Evolutionary conservation across 2,113 vertebrate species (phyloP).

Genomic region (Vidua chalybeata): DNA sequence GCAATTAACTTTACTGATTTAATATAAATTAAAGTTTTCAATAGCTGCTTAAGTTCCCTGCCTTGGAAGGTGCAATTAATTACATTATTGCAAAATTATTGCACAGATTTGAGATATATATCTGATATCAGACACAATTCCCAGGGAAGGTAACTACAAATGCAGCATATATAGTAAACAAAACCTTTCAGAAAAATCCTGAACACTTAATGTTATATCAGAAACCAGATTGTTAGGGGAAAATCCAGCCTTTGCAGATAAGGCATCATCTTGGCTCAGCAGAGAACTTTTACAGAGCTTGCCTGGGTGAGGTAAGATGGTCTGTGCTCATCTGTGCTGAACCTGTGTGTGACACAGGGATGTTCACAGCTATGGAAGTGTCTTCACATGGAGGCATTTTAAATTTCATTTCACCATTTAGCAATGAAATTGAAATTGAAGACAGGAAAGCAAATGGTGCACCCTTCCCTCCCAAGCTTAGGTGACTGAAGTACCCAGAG

Average conservation of each 20-base stretch:
- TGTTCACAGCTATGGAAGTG: background rate
- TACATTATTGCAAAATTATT: background rate
- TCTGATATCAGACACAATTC: background rate
- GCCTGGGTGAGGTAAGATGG: background rate
- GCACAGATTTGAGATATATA: background rate
- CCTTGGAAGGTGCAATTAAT: slow-evolving; percentile 23
- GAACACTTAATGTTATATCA: background rate
- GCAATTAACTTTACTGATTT: slow-evolving; percentile 36
- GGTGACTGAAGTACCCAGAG: background rate
- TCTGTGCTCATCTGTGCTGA: background rate
- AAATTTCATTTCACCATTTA: background rate
- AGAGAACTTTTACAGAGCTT: background rate
- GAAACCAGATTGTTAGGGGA: background rate
- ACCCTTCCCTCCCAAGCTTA: background rate
- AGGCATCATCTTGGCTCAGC: fast-evolving
- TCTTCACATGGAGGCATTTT: background rate
- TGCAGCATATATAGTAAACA: background rate
- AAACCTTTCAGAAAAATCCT: background rate
- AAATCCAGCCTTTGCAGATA: background rate
- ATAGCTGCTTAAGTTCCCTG: background rate
- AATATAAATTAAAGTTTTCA: slow-evolving; percentile 35
- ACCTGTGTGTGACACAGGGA: background rate
- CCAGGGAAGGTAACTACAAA: background rate
- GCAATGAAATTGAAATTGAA: background rate
- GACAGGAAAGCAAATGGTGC: background rate